Conservation (phyloP, 2,113 vertebrate species). For the Scophthalmus maximus region DNA sequence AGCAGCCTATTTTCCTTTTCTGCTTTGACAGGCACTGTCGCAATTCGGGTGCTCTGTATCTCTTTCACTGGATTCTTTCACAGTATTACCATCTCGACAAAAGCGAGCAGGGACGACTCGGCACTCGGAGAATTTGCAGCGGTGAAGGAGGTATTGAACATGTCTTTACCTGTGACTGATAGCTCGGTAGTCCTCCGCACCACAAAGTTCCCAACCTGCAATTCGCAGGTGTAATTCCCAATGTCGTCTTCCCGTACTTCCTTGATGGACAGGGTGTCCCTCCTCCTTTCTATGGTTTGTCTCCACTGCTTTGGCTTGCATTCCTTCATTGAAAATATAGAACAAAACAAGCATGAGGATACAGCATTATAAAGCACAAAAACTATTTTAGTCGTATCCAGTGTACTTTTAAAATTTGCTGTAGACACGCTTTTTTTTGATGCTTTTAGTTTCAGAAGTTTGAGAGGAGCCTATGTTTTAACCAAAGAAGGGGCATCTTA, state of each 20-base stretch:
- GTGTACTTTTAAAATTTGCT: too few relatives aligned
- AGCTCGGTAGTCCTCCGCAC: conserved; percentile 96
- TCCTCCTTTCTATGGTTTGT: conserved; percentile 89
- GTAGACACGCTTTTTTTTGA: too few relatives aligned
- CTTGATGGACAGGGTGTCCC: conserved; percentile 90
- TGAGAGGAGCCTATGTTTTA: too few relatives aligned
- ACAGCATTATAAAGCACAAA: too few relatives aligned
- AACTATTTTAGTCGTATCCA: too few relatives aligned
- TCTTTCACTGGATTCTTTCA: neutral
- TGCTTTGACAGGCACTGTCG: too few relatives aligned
- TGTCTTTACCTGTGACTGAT: conserved; percentile 93
- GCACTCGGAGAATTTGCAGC: neutral
- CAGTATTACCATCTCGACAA: neutral
- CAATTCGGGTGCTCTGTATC: too few relatives aligned
- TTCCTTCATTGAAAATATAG: conserved; percentile 81
- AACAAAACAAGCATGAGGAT: neutral
- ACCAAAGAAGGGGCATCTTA: conserved; percentile 73
- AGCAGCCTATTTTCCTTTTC: too few relatives aligned
- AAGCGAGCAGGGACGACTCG: neutral
- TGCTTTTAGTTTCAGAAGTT: too few relatives aligned
- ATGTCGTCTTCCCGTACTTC: conserved; percentile 98
- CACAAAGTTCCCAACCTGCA: conserved; percentile 94
- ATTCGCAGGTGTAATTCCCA: conserved; percentile 98
- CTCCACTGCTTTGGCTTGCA: conserved; percentile 94
- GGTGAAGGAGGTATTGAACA: neutral